A percentile compares a stretch with the other conserved stretches of the same genome.
Conservation (phyloP, 2,113 vertebrate genomes). For the Chaetodon trifascialis region DNA sequence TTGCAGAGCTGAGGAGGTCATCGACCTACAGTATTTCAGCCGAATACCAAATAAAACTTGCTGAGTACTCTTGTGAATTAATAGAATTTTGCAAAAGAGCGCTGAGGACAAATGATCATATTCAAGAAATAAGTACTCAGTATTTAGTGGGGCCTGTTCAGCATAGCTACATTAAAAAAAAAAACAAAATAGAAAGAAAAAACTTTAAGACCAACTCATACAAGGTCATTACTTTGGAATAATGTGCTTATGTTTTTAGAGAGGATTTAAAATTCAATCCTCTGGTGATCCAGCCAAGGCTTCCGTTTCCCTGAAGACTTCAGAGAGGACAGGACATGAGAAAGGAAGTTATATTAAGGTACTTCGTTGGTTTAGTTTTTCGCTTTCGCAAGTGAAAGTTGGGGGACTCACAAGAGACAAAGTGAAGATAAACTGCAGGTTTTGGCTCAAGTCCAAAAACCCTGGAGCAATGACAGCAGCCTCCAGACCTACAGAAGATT, state of each 20-base stretch:
- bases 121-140: slow-evolving; percentile 5
- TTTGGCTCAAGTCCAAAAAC: too few relatives aligned
- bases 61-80: neutral
- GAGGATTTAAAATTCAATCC: neutral
- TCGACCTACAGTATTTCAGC: neutral
- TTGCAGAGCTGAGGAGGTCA: neutral
- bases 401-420: neutral
- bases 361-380: neutral
- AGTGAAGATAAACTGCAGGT: neutral
- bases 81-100: slow-evolving; percentile 36
- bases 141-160: slow-evolving; percentile 31
- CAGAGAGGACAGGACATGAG: neutral
- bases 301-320: neutral
- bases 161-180: neutral
- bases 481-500: too few relatives aligned
- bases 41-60: neutral
- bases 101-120: slow-evolving; percentile 16
- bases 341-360: too few relatives aligned
- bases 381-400: neutral
- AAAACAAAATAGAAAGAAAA: neutral
- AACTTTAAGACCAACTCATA: neutral
- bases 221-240: slow-evolving; percentile 16
- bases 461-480: too few relatives aligned
- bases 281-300: slow-evolving; percentile 20
- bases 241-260: neutral